These are phyloP conservation scores for Brachypalpus laphriformis DNA, from an alignment of 2,888 invertebrate genomes.

Conservation along the genomic window DNA sequence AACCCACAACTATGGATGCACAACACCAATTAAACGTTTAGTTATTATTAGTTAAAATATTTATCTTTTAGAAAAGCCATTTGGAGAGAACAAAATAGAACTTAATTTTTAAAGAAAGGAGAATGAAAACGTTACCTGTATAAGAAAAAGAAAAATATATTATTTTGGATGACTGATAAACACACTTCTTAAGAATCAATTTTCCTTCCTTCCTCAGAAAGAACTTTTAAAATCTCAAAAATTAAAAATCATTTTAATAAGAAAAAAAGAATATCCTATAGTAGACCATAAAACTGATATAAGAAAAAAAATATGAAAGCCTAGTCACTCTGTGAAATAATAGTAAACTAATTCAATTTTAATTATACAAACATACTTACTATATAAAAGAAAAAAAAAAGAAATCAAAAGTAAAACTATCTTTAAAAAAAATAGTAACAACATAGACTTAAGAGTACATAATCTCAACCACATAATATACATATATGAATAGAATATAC, in stretches of 20 bases:
- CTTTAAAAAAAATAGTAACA: conserved; percentile 45
- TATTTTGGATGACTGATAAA: conserved; percentile 52
- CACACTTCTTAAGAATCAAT: conserved; percentile 16
- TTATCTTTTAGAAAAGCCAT: not conserved
- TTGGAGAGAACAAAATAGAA: not conserved
- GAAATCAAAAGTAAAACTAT: conserved; percentile 40
- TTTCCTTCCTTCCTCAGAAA: conserved; percentile 15
- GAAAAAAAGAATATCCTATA: conserved; percentile 56
- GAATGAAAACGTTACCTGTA: conserved; percentile 52
- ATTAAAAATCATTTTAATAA: conserved; percentile 15
- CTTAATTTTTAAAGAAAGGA: not conserved
- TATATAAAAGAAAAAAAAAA: conserved; percentile 16
- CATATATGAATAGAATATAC: conserved; percentile 63
- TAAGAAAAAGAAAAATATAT: conserved; percentile 9
- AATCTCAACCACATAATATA: conserved; percentile 56
- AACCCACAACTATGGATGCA: not conserved
- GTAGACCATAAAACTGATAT: conserved; percentile 39
- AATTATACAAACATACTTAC: conserved; percentile 41
- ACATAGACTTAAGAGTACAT: conserved; percentile 69
- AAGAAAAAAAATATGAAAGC: conserved; percentile 32
- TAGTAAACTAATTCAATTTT: conserved; percentile 69
- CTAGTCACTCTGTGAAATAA: conserved; percentile 71
- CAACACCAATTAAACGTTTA: not conserved
- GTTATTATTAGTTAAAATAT: not conserved
- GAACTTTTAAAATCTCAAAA: conserved; percentile 8